Conservation (phyloP, 2,888 invertebrate genomes). For the Lymantria dispar region DNA sequence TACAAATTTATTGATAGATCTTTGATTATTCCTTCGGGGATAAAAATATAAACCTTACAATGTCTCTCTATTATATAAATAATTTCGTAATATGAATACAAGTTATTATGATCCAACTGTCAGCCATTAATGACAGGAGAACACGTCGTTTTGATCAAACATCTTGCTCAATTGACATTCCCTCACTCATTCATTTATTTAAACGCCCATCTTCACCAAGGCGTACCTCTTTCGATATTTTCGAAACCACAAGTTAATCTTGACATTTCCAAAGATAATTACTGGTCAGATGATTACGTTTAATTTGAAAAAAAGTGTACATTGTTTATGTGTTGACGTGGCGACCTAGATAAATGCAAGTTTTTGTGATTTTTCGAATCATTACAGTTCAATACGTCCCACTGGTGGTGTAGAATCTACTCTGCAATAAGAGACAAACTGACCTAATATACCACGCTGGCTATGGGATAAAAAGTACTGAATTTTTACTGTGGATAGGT, state of each 20-base stretch:
- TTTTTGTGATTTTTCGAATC: constrained; percentile 27
- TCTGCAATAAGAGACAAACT: no score
- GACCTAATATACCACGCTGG: no score
- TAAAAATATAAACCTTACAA: no score
- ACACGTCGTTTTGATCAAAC: neutral
- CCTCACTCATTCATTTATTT: constrained; percentile 2
- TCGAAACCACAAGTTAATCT: constrained; percentile 43
- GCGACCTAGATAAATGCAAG: constrained; percentile 35
- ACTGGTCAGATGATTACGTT: constrained; percentile 25
- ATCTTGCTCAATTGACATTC: constrained; percentile 6
- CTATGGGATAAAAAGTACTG: no score
- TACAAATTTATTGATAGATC: no score
- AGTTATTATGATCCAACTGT: neutral
- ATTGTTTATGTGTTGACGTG: constrained; percentile 18
- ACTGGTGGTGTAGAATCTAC: no score
- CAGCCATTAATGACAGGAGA: neutral
- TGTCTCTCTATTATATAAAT: no score
- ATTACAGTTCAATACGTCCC: no score
- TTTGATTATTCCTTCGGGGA: no score
- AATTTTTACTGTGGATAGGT: no score
- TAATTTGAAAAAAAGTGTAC: constrained; percentile 33
- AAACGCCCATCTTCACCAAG: constrained; percentile 15
- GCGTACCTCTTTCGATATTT: constrained; percentile 22
- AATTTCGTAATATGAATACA: no score
- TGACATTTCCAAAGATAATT: constrained; percentile 46